phyloP scores from a whole-genome alignment of 1,140 invertebrate genomes.

The Tachypleus tridentatus region DNA sequence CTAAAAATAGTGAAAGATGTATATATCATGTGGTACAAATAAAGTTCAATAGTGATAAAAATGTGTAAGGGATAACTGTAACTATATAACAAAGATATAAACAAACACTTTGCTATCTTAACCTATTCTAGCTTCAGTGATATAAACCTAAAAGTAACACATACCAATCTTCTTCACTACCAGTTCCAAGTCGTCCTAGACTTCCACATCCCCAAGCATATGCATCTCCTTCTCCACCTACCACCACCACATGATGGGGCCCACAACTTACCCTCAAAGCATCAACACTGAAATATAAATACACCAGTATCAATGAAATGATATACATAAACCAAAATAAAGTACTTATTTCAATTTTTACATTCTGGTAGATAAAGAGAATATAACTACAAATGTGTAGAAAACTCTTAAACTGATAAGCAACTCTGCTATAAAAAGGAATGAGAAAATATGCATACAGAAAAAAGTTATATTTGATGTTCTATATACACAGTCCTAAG shows the following conservation, averaged over 20 bases:
- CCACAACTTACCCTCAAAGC: constrained; percentile 51
- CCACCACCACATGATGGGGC: constrained; percentile 49
- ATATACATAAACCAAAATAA: too few species aligned
- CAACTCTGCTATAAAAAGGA: too few species aligned
- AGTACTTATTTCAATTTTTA: too few species aligned
- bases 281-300: constrained; percentile 40
- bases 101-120: neutral
- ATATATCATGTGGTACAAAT: neutral
- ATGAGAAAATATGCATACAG: too few species aligned
- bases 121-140: neutral
- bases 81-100: neutral
- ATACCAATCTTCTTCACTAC: constrained; percentile 43
- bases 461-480: too few species aligned
- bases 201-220: constrained; percentile 55
- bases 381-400: too few species aligned
- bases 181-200: constrained; percentile 50
- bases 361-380: too few species aligned
- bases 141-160: constrained; percentile 11
- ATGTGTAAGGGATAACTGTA: neutral
- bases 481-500: too few species aligned
- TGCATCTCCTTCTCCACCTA: constrained; percentile 47
- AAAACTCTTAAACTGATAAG: too few species aligned
- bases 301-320: neutral
- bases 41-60: neutral
- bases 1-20: constrained; percentile 27